A percentile compares a stretch with the other conserved stretches of the same genome.
phyloP scores from a whole-genome alignment of 2,797 vertebrate species.

The Malurus leucopterus region DNA sequence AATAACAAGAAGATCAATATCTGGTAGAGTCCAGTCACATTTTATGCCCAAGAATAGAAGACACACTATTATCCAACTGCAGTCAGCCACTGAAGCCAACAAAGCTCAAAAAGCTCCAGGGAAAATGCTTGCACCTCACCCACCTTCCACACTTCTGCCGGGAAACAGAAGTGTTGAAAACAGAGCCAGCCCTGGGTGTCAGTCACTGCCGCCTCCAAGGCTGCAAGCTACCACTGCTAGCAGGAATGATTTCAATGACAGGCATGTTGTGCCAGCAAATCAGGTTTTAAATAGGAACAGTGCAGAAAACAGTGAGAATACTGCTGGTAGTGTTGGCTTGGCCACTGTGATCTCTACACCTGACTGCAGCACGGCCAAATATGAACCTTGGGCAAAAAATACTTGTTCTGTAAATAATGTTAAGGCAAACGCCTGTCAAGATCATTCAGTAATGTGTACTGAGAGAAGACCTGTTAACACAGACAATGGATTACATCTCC shows the following conservation, averaged over 20 bases:
- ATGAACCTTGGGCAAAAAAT: conserved; percentile 58
- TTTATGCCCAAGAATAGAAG: conserved; percentile 67
- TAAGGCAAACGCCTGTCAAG: conserved; percentile 39
- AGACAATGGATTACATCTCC: conserved; percentile 70
- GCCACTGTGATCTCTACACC: conserved; percentile 48
- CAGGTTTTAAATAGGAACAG: conserved; percentile 33
- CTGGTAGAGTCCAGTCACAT: conserved; percentile 54
- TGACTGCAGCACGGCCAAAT: conserved; percentile 30
- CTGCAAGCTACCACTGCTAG: conserved; percentile 18
- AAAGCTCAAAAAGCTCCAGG: conserved; percentile 71
- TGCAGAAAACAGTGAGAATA: conserved; percentile 24
- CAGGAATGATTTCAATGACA: conserved; percentile 30
- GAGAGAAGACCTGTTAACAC: conserved; percentile 51
- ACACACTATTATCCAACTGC: conserved; percentile 72
- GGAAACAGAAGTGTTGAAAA: conserved; percentile 44
- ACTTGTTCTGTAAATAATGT: conserved; percentile 11
- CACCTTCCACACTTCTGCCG: conserved; percentile 68
- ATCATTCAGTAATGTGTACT: conserved; percentile 14
- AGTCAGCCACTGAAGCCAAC: conserved; percentile 72
- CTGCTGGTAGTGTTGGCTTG: conserved; percentile 41
- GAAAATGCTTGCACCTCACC: conserved; percentile 75
- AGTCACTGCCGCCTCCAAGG: conserved; percentile 14
- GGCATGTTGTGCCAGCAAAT: conserved; percentile 28
- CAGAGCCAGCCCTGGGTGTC: conserved; percentile 24
- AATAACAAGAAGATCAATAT: conserved; percentile 63